Evolutionary conservation across 2,113 vertebrate species (phyloP).

Genomic region (Ascaphus truei): DNA sequence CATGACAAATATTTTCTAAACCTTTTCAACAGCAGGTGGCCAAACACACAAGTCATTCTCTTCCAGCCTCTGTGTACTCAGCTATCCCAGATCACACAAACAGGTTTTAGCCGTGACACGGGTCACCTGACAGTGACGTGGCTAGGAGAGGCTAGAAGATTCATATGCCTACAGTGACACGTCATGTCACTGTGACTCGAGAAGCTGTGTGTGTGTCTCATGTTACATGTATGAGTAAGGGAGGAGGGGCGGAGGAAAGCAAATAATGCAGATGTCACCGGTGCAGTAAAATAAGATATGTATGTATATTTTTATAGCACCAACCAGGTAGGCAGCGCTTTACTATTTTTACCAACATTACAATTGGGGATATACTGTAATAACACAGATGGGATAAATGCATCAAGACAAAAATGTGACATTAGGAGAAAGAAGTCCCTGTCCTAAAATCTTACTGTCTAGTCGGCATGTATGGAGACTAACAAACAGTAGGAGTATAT

Average conservation of each 20-base stretch:
- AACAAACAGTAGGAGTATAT: too few species aligned
- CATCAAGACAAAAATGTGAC: too few species aligned
- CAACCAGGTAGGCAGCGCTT: too few species aligned
- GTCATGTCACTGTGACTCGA: slow-evolving; percentile 18
- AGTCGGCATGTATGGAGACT: too few species aligned
- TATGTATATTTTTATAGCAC: too few species aligned
- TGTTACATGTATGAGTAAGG: slow-evolving; percentile 2
- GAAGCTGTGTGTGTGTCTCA: slow-evolving; percentile 7
- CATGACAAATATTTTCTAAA: slow-evolving; percentile 4
- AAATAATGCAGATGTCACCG: not conserved
- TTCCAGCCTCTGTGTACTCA: not conserved
- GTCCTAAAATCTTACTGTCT: too few species aligned
- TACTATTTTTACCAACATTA: too few species aligned
- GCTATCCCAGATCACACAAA: not conserved
- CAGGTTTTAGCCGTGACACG: not conserved
- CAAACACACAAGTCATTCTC: not conserved
- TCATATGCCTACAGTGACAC: not conserved
- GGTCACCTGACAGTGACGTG: slow-evolving; percentile 23
- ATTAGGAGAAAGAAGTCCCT: too few species aligned
- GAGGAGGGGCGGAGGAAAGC: slow-evolving; percentile 2
- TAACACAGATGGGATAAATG: too few species aligned
- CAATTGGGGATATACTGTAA: too few species aligned
- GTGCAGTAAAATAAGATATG: too few species aligned
- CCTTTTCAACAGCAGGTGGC: slow-evolving; percentile 25
- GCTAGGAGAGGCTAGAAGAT: slow-evolving; percentile 9